These are phyloP conservation scores for Cerastis leucographa DNA, from an alignment of 2,888 invertebrate species.

Conservation along the genomic window DNA sequence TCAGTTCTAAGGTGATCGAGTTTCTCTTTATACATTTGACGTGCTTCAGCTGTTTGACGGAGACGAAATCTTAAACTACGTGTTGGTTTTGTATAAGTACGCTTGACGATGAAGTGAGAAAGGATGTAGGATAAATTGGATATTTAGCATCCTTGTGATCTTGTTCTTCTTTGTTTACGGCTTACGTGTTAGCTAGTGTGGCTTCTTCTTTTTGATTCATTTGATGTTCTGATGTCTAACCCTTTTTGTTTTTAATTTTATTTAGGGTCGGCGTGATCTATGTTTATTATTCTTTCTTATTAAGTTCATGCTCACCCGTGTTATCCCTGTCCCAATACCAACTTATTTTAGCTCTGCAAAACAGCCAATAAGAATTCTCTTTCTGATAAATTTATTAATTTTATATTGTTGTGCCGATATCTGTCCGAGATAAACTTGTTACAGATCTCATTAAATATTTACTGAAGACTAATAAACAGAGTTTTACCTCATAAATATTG, in stretches of 20 bases:
- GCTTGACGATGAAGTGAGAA: constrained; percentile 8
- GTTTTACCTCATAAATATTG: constrained; percentile 35
- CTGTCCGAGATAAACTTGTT: constrained; percentile 8
- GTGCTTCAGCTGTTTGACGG: constrained; percentile 7
- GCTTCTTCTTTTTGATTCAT: background rate
- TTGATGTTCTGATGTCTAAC: background rate
- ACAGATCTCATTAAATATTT: constrained; percentile 42
- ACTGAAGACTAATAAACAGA: constrained; percentile 40
- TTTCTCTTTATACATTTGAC: constrained; percentile 36
- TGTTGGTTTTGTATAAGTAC: constrained; percentile 14
- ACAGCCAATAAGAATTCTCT: constrained; percentile 1
- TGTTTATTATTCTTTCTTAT: no score
- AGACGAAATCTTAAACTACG: constrained; percentile 21
- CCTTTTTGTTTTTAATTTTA: background rate
- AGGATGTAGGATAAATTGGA: constrained; percentile 10
- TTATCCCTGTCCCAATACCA: background rate
- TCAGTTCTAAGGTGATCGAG: constrained; percentile 13
- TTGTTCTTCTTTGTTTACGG: background rate
- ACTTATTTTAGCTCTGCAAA: background rate
- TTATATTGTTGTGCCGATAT: constrained; percentile 1
- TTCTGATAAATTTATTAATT: background rate
- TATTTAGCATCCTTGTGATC: constrained; percentile 15
- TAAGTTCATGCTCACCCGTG: background rate
- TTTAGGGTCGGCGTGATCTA: background rate
- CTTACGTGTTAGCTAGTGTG: background rate